These are phyloP conservation scores for Drosophila neonasuta DNA, from an alignment of 2,888 invertebrate genomes.

Conservation along the genomic window DNA sequence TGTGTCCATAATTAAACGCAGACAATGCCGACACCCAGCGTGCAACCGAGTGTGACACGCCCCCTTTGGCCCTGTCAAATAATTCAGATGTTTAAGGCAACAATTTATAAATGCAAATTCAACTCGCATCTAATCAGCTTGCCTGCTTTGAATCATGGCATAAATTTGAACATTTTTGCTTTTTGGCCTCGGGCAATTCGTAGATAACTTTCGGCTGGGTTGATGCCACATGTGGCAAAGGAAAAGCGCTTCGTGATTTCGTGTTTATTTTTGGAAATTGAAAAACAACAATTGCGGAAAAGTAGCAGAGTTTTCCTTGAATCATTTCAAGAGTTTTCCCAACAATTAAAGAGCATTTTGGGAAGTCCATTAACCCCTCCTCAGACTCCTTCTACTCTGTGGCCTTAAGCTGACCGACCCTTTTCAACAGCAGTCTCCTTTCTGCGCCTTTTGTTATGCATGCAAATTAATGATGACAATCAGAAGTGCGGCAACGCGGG, in stretches of 20 bases:
- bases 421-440: constrained; percentile 44
- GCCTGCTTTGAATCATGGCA: constrained; percentile 46
- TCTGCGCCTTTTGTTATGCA: constrained; percentile 50
- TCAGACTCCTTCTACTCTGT: neutral
- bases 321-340: constrained; percentile 35
- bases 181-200: constrained; percentile 35
- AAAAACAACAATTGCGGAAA: constrained; percentile 54
- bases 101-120: constrained; percentile 69
- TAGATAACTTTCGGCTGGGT: constrained; percentile 40
- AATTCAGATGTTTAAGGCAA: constrained; percentile 55
- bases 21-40: constrained; percentile 49
- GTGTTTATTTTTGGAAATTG: constrained; percentile 60
- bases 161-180: constrained; percentile 49
- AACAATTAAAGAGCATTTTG: constrained; percentile 33
- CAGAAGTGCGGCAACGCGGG: constrained; percentile 33
- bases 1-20: constrained; percentile 71
- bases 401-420: constrained; percentile 35
- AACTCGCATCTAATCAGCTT: constrained; percentile 51
- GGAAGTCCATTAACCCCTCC: constrained; percentile 33
- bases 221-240: constrained; percentile 47
- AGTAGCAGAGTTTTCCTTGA: constrained; percentile 29
- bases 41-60: constrained; percentile 25
- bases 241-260: constrained; percentile 22
- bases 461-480: constrained; percentile 73
- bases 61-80: constrained; percentile 50